Conservation (phyloP, 1,140 invertebrate genomes). For the Cardiocondyla obscurior region DNA sequence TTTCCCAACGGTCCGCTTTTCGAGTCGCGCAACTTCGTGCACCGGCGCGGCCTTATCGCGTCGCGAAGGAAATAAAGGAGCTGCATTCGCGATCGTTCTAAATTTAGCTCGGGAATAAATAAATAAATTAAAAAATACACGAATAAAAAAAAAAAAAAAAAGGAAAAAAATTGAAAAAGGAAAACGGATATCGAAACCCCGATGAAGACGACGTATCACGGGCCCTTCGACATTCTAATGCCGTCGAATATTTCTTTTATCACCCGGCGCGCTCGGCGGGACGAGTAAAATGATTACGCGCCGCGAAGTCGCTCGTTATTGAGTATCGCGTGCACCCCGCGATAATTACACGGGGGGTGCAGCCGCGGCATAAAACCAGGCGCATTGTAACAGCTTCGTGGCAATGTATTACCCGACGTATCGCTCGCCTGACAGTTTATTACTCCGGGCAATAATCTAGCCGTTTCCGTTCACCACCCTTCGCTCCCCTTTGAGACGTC, state of each 20-base stretch:
- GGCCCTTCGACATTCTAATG: neutral
- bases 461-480: slow-evolving; percentile 4
- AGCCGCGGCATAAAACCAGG: slow-evolving; percentile 36
- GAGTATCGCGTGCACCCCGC: slow-evolving; percentile 32
- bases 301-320: slow-evolving; percentile 6
- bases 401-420: slow-evolving; percentile 45
- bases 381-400: slow-evolving; percentile 49
- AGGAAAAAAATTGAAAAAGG: no score
- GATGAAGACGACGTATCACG: neutral
- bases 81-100: neutral
- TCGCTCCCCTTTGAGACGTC: no score
- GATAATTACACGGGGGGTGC: slow-evolving; percentile 59
- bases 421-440: slow-evolving; percentile 53
- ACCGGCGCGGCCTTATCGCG: neutral
- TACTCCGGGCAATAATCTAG: slow-evolving; percentile 53
- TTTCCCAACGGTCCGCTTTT: neutral
- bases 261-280: neutral
- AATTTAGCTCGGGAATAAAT: no score
- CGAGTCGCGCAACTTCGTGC: neutral
- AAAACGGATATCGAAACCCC: neutral
- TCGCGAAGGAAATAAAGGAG: neutral
- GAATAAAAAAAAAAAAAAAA: no score
- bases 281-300: slow-evolving; percentile 25
- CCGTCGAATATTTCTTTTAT: neutral
- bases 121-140: no score